A percentile compares a stretch with the other conserved stretches of the same genome.
phyloP scores from a whole-genome alignment of 2,888 invertebrate genomes.

The Lapara coniferarum region DNA sequence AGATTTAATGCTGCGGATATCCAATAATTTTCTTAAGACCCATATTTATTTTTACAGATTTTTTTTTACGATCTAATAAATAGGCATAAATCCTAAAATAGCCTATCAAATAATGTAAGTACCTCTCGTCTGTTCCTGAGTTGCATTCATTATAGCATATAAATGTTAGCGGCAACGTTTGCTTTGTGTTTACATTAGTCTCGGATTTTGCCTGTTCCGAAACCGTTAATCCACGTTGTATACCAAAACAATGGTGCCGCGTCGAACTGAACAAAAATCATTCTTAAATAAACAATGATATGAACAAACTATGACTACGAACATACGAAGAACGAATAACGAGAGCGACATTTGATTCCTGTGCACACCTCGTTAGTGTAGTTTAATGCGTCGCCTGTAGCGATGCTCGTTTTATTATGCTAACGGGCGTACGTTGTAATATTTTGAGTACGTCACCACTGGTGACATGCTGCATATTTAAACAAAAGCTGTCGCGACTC shows the following conservation, averaged over 20 bases:
- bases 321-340: constrained; percentile 36
- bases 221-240: constrained; percentile 41
- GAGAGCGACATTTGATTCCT: constrained; percentile 56
- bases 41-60: not conserved
- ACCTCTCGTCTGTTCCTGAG: not conserved
- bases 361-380: constrained; percentile 65
- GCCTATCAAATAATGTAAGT: not conserved
- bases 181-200: constrained; percentile 26
- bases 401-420: constrained; percentile 77
- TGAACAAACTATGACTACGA: constrained; percentile 7
- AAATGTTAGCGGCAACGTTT: constrained; percentile 26
- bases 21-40: constrained; percentile 34
- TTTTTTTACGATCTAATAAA: not conserved
- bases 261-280: constrained; percentile 15
- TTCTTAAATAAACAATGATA: constrained; percentile 12
- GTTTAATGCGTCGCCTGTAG: constrained; percentile 70
- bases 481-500: constrained; percentile 58
- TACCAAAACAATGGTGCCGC: not conserved
- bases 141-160: constrained; percentile 4
- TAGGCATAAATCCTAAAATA: not conserved
- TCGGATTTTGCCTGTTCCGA: constrained; percentile 17
- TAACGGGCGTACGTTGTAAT: constrained; percentile 74
- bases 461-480: constrained; percentile 76
- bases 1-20: constrained; percentile 49
- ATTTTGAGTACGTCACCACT: constrained; percentile 75